Evolutionary conservation across 1,140 invertebrate genomes (phyloP), one percentile per base, ranked within the genome.

Genomic region (Sminthurides bifidus): DNA sequence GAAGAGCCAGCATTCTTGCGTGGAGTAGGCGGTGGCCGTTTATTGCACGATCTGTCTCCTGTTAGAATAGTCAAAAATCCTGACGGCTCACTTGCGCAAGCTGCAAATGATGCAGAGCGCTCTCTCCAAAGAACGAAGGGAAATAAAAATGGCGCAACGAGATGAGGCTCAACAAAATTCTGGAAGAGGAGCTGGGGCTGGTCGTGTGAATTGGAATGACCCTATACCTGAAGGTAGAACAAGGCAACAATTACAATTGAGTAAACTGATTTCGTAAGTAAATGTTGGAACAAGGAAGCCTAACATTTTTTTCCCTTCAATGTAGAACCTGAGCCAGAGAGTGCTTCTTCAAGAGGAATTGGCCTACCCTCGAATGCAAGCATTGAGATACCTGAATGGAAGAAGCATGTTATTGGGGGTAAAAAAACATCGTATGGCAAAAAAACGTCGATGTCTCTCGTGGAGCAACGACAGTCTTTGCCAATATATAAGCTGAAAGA

Each of bases 81-180:
- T 10, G 92, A 97, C 75, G 96, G 96, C 0, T 95, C 92, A 0
- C 72, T 99, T 17, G 94, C 94, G 0, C 96, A 89, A 68, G 92
- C 96, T 1, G 96, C 96, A 1, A n/a, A 96, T 98, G 90, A 99
- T 98, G 94, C 95, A 98, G 70, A 91, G 86, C 44, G 95, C 95
- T 1, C 69, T 99, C 8, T 87, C 95, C 0, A 99, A 99, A 70
- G 95, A 99, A 70, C 74, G 96, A 44, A 73, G 95, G 45, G 92
- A 97, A 70, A 81, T 84, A 66, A 93, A 93, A 74, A 92, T 92
- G 87, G 68, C 88, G 5, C 86, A 89, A 65, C 73, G 88, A 17
- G 91, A 96, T 68, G 85, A 90, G 65, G 81, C 85, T 2, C 54
- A 65, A n/a, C n/a, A n/a, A 43, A 59, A 65, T 8, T 52, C 58